Evolutionary conservation across 1,140 invertebrate genomes (phyloP).

Genomic region (Cryptotermes secundus): DNA sequence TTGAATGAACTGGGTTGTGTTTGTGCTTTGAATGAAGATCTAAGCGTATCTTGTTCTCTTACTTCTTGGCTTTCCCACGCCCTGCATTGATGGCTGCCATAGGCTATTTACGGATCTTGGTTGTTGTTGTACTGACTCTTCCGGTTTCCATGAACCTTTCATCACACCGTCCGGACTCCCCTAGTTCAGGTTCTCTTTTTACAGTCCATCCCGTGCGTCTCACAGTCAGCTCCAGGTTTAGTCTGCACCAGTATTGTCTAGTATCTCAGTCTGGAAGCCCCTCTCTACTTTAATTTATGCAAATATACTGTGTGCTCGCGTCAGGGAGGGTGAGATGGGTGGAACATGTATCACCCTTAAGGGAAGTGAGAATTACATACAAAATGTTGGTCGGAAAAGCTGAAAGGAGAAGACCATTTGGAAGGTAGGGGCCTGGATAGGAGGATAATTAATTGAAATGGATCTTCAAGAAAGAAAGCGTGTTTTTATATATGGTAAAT

Average conservation of each 20-base stretch:
- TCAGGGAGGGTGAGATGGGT: too few species aligned
- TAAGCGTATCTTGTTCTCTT: not conserved
- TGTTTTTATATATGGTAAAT: too few species aligned
- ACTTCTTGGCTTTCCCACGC: not conserved
- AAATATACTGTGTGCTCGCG: too few species aligned
- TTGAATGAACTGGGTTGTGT: too few species aligned
- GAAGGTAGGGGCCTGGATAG: too few species aligned
- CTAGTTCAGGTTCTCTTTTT: not conserved
- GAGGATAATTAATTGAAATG: too few species aligned
- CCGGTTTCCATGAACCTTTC: constrained; percentile 4
- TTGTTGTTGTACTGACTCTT: constrained; percentile 1
- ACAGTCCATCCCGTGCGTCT: not conserved
- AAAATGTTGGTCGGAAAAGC: too few species aligned
- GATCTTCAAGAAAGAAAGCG: too few species aligned
- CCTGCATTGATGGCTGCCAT: not conserved
- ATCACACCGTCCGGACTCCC: not conserved
- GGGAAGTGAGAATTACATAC: too few species aligned
- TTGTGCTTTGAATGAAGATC: not conserved
- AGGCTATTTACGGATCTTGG: not conserved
- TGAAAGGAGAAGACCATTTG: too few species aligned
- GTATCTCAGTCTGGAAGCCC: not conserved
- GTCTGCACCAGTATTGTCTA: not conserved
- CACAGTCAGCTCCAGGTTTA: not conserved
- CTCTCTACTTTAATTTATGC: not conserved
- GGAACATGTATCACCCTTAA: too few species aligned